Base-by-base conservation (phyloP, 2,797 vertebrate genomes). In the Bradypus variegatus region DNA sequence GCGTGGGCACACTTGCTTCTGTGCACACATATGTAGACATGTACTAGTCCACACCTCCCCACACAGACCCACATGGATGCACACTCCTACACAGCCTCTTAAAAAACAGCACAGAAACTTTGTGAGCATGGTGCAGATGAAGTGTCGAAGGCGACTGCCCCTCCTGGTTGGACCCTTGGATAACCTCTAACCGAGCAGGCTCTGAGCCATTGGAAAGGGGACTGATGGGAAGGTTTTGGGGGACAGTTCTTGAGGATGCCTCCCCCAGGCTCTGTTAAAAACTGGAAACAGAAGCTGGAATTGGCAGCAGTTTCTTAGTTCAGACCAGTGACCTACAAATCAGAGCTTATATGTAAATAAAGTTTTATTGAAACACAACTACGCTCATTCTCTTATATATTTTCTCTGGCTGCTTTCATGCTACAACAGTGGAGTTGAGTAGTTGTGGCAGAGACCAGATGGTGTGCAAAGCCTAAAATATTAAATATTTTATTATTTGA, bases 331-430 rank as follows among this genome's bases (percentile, higher is more conserved):
- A 64, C 86, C 84, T 18, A 50, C 38, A 88, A 31, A 64, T 60
- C 48, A 2, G 27, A 55, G 45, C 41, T 50, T 14, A 11, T 87
- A 53, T 60, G 23, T 91, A 80, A 72, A 85, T 76, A 73, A 38
- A 58, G 75, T 53, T 92, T 91, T 77, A 15, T 25, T 67, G 90
- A 86, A 79, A 45, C 29, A 67, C 10, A 48, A 77, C 62, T 76
- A 69, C 0, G 0, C 78, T 82, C 45, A 6, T 21, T 21, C 64
- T 82, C 11, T 21, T 31, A 9, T 11, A 8, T 38, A 9, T 36
- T 27, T 25, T 38, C 41, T 81, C 11, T 38, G 38, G 21, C 72
- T 45, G 31, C 77, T 38, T 55, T 58, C 50, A 13, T 48, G 72
- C 50, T 60, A 1, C 5, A 27, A 9, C 15, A 48, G 38, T 36